Conservation (phyloP, 2,888 invertebrate genomes). For the Gymnocheta viridis region DNA sequence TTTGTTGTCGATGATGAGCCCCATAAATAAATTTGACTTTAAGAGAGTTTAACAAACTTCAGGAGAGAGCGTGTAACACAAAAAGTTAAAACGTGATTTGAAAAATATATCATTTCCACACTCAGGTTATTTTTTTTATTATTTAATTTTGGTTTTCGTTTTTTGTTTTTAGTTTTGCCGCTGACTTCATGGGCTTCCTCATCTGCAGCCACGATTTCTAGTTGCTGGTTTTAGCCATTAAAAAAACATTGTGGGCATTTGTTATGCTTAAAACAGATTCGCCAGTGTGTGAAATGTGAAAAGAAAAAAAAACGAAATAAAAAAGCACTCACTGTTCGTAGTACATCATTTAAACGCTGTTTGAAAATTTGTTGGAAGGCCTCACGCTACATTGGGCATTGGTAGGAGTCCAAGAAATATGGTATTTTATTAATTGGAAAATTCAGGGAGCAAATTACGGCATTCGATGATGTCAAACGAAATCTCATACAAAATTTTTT, state of each 20-base stretch:
- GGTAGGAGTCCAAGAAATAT: too few relatives aligned
- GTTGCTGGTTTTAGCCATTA: slow-evolving; percentile 46
- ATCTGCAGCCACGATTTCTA: background rate
- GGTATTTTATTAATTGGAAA: too few relatives aligned
- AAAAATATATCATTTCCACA: slow-evolving; percentile 59
- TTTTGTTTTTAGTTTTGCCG: slow-evolving; percentile 34
- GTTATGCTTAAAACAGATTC: slow-evolving; percentile 56
- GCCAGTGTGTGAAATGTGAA: slow-evolving; percentile 47
- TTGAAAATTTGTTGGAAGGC: too few relatives aligned
- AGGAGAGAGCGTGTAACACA: slow-evolving; percentile 45
- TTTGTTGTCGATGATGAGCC: slow-evolving; percentile 23
- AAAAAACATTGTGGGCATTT: slow-evolving; percentile 54
- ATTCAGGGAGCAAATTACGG: too few relatives aligned
- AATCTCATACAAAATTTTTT: too few relatives aligned
- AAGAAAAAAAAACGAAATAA: slow-evolving; percentile 1
- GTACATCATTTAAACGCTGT: slow-evolving; percentile 23
- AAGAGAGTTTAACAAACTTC: slow-evolving; percentile 33
- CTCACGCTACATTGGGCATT: slow-evolving; percentile 35
- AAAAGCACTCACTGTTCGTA: slow-evolving; percentile 9
- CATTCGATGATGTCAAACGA: too few relatives aligned
- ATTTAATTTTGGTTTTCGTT: slow-evolving; percentile 10
- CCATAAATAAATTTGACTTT: slow-evolving; percentile 41
- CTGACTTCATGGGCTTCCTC: slow-evolving; percentile 10
- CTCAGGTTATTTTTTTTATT: slow-evolving; percentile 7
- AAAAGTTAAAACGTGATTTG: slow-evolving; percentile 64